phyloP scores from a whole-genome alignment of 1,140 invertebrate species.

The Venturia canescens region DNA sequence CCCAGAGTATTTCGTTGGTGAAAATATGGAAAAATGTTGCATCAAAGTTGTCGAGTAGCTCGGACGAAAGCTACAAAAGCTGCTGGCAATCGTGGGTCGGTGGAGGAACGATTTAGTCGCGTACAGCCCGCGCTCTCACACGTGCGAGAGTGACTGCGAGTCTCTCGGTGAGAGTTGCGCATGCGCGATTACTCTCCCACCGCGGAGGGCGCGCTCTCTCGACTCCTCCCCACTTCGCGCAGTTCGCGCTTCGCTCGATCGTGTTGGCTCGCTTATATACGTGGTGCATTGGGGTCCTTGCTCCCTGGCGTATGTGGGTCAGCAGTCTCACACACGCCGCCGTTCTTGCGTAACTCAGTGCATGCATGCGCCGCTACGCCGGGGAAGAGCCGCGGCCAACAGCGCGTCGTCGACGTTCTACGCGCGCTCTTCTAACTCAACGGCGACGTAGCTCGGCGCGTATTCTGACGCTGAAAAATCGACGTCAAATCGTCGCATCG shows the following conservation, averaged over 20 bases:
- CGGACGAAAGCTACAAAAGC: not conserved
- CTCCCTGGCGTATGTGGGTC: conserved; percentile 76
- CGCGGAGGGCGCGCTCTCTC: not conserved
- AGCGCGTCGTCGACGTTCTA: conserved; percentile 43
- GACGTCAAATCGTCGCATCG: no score
- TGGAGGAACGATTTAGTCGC: conserved; percentile 38
- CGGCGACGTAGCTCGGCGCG: conserved; percentile 1
- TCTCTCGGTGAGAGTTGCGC: not conserved
- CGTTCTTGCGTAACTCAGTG: conserved; percentile 76
- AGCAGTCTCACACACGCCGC: conserved; percentile 77
- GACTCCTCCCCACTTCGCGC: not conserved
- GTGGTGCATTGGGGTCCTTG: conserved; percentile 74
- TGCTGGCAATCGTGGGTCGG: not conserved
- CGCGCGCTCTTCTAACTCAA: conserved; percentile 45
- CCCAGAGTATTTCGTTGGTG: no score
- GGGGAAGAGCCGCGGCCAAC: conserved; percentile 50
- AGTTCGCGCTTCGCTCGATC: not conserved
- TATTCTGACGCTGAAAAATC: not conserved
- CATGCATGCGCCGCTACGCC: conserved; percentile 69
- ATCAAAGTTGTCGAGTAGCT: not conserved
- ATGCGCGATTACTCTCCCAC: not conserved
- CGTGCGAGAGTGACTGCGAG: conserved; percentile 4
- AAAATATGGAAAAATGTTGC: no score
- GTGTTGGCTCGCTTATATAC: conserved; percentile 48
- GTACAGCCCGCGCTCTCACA: conserved; percentile 38